Evolutionary conservation across 2,888 invertebrate genomes (phyloP).

Genomic region (Caenorhabditis sp.): DNA sequence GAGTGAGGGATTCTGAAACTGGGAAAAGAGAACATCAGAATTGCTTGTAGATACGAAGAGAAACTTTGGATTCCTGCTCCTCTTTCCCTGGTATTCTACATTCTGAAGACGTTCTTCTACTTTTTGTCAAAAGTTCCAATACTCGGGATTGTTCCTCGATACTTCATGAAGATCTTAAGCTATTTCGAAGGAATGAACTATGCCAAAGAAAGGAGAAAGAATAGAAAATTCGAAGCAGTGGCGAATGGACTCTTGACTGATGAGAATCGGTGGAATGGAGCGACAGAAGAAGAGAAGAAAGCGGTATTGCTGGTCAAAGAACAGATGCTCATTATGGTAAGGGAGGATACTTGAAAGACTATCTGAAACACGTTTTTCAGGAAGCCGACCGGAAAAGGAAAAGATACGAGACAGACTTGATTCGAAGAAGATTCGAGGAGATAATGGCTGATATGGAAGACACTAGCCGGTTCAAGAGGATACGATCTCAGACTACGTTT

Average conservation of each 20-base stretch:
- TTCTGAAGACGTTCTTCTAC: constrained; percentile 34
- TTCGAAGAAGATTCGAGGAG: constrained; percentile 52
- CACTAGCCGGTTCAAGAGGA: constrained; percentile 42
- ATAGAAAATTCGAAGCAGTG: constrained; percentile 46
- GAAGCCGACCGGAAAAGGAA: constrained; percentile 42
- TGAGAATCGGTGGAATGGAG: constrained; percentile 29
- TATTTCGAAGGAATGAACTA: constrained; percentile 54
- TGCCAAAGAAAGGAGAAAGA: constrained; percentile 50
- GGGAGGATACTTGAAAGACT: neutral
- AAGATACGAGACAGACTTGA: constrained; percentile 40
- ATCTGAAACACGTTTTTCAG: constrained; percentile 18
- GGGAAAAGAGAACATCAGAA: neutral
- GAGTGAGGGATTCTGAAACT: constrained; percentile 42
- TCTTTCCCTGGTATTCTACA: constrained; percentile 64
- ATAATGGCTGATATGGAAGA: constrained; percentile 59
- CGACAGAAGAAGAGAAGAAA: constrained; percentile 47
- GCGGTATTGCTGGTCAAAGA: constrained; percentile 50
- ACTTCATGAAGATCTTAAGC: constrained; percentile 21
- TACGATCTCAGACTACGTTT: constrained; percentile 61
- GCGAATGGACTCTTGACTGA: constrained; percentile 36
- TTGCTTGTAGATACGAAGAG: constrained; percentile 61
- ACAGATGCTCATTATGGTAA: constrained; percentile 57
- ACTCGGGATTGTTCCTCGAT: constrained; percentile 16
- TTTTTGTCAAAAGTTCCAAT: constrained; percentile 54
- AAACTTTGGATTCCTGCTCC: constrained; percentile 66